Base-by-base conservation (phyloP, 2,113 vertebrate species). In the Pteropus alecto region DNA sequence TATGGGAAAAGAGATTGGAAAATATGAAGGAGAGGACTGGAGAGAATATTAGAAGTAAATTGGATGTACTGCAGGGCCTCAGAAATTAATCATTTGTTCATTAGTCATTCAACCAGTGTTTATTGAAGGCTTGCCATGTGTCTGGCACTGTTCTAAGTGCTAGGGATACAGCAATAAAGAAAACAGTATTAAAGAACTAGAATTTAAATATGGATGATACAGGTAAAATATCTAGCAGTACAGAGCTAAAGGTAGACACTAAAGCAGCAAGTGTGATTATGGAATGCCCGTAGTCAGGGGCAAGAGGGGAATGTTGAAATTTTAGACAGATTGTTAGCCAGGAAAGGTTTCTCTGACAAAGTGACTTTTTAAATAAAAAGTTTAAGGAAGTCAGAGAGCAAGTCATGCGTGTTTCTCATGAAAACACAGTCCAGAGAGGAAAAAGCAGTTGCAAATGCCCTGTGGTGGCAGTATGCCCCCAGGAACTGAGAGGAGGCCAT, bases 21-120 rank as follows among this genome's bases (percentile, higher is more conserved):
- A 73, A 68, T 87, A 63, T 73, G 15, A 91, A 81, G 43, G 4
- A 38, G 26, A 87, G 58, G 96, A 65, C 3, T 60, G 2, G 21
- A 94, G 65, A 84, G 96, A 87, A 46, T 79, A 82, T 70, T 48
- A 41, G 24, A 54, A 65, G 6, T 24, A 43, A 67, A 68, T 18
- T 71, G 26, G 70, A 12, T 68, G 33, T 5, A 65, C 65, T 79
- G 2, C 0, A 43, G 15, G n/a, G 18, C 33, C 19, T 28, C 22
- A 12, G 48, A 9, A 92, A 56, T 71, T 76, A 78, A 94, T 88
- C 18, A 14, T 58, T 33, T 87, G 1, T 38, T 46, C 14, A 71
- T 48, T 61, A 70, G 6, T 63, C 28, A 60, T 43, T 91, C 33
- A 61, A 8, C 6, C 10, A 48, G 6, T 38, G 38, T 67, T 85